Evolutionary conservation across 2,113 vertebrate species (phyloP).

Genomic region (Apodemus speciosus): DNA sequence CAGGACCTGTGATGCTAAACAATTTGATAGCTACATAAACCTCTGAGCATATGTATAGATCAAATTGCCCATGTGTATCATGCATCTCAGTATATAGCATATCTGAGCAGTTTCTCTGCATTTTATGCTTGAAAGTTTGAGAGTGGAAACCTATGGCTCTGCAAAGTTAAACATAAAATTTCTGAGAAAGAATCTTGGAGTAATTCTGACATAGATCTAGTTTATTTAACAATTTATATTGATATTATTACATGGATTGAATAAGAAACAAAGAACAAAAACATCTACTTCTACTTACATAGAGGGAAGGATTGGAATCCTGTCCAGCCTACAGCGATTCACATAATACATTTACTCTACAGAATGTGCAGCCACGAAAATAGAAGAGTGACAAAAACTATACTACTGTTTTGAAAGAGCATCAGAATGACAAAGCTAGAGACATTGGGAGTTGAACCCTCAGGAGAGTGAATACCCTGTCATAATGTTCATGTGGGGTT

Average conservation of each 20-base stretch:
- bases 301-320: background rate
- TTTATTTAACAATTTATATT: background rate
- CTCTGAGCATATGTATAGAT: constrained; percentile 35
- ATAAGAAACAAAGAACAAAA: background rate
- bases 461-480: background rate
- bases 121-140: background rate
- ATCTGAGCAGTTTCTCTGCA: background rate
- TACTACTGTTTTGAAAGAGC: background rate
- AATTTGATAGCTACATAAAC: background rate
- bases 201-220: background rate
- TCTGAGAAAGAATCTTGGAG: background rate
- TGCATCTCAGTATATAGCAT: background rate
- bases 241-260: background rate
- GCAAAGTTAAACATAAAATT: background rate
- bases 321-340: background rate
- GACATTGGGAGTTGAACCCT: background rate
- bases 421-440: constrained; percentile 17
- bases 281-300: background rate
- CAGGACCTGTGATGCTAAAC: background rate
- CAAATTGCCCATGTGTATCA: background rate
- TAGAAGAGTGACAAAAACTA: background rate
- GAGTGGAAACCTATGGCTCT: background rate
- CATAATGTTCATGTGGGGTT: background rate
- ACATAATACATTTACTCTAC: background rate
- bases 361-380: background rate